Evolutionary conservation across 92 coral and sea anemone genomes (phyloP).

Genomic region (Montipora capitata): DNA sequence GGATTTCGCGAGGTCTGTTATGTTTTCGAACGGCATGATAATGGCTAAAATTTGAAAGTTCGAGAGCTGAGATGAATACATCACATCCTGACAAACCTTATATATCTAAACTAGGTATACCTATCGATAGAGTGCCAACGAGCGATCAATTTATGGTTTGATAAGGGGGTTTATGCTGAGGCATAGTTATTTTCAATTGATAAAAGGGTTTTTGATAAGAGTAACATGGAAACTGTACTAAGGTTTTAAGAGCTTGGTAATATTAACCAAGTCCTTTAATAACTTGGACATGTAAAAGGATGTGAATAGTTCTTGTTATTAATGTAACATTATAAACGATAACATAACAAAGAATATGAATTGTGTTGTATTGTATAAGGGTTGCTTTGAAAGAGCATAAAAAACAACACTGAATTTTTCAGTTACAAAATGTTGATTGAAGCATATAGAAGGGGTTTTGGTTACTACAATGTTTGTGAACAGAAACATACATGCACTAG

Average conservation of each 20-base stretch:
- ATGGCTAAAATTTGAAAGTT: too few relatives aligned
- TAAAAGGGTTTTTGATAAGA: neutral
- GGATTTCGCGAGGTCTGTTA: too few relatives aligned
- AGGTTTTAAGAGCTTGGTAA: neutral
- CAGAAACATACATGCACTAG: slow-evolving; percentile 16
- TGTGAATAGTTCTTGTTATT: neutral
- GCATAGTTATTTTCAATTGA: neutral
- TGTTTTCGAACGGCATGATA: too few relatives aligned
- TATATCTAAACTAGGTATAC: neutral
- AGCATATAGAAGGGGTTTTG: slow-evolving; percentile 2
- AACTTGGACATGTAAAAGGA: neutral
- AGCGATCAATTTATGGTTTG: neutral
- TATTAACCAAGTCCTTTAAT: slow-evolving; percentile 5
- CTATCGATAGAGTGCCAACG: slow-evolving; percentile 21
- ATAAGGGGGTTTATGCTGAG: neutral
- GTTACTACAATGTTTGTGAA: slow-evolving; percentile 16
- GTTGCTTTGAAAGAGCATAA: neutral
- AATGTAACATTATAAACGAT: neutral
- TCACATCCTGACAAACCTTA: too few relatives aligned
- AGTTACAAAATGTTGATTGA: neutral
- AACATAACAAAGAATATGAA: neutral
- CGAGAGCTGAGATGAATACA: too few relatives aligned
- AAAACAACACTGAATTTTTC: neutral
- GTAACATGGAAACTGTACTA: slow-evolving; percentile 4
- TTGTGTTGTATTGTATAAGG: neutral